A percentile compares a stretch with the other conserved stretches of the same genome.
phyloP scores from a whole-genome alignment of 2,113 vertebrate genomes.

The Xiphorhynchus elegans region DNA sequence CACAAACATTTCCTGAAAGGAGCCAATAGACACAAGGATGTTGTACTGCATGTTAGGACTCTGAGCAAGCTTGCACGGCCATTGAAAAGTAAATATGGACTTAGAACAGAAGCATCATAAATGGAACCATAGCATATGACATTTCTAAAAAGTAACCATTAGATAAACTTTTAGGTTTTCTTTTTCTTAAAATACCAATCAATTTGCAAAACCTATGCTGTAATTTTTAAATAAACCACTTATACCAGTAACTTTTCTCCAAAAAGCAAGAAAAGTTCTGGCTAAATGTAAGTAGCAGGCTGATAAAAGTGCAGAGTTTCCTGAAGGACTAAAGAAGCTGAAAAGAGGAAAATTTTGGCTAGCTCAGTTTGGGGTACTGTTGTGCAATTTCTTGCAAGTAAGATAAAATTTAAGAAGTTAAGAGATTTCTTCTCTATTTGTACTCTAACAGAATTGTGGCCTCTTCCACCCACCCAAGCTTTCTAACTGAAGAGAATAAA shows the following conservation, averaged over 20 bases:
- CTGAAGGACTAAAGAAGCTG: conserved; percentile 10
- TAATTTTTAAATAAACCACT: neutral
- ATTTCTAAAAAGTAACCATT: neutral
- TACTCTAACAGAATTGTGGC: neutral
- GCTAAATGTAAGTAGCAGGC: neutral
- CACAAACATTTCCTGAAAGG: neutral
- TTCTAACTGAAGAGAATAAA: neutral
- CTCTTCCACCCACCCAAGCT: neutral
- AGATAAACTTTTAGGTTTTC: neutral
- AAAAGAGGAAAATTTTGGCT: neutral
- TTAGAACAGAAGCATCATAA: neutral
- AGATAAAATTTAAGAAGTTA: neutral
- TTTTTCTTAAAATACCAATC: neutral
- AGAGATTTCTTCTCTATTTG: neutral
- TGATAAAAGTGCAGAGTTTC: neutral
- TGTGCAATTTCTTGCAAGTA: neutral
- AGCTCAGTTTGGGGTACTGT: neutral
- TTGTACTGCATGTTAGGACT: neutral
- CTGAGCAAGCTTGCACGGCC: neutral
- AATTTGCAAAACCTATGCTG: neutral
- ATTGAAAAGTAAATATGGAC: neutral
- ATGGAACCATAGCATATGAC: neutral
- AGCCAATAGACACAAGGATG: neutral
- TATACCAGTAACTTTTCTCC: neutral
- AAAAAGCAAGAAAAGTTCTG: neutral